A percentile compares a stretch with the other conserved stretches of the same genome.
phyloP scores from a whole-genome alignment of 2,113 vertebrate genomes.

The Lipophrys pholis region DNA sequence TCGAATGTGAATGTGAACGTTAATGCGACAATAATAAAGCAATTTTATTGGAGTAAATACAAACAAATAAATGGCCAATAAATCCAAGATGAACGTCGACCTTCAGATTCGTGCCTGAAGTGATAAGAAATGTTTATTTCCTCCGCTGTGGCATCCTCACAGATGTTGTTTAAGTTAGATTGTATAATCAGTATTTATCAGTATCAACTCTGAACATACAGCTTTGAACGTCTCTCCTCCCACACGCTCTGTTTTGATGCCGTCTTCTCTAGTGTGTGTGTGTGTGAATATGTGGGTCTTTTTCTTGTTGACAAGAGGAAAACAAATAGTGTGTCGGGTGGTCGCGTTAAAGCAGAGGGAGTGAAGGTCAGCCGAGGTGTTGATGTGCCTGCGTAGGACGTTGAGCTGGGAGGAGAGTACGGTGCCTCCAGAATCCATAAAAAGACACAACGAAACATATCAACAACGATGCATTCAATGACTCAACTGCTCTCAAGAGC shows the following conservation, averaged over 20 bases:
- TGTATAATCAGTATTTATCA: too few species aligned
- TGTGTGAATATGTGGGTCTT: neutral
- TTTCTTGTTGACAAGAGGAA: constrained; percentile 18
- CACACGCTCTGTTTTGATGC: neutral
- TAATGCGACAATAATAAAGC: too few species aligned
- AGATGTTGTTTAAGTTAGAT: too few species aligned
- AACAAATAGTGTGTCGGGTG: constrained; percentile 43
- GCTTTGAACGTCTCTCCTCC: neutral
- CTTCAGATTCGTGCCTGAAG: too few species aligned
- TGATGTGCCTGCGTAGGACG: constrained; percentile 11
- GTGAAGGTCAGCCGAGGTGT: constrained; percentile 40
- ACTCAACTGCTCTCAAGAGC: neutral
- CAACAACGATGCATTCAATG: neutral
- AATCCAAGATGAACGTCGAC: too few species aligned
- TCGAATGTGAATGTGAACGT: too few species aligned
- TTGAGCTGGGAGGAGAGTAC: constrained; percentile 12
- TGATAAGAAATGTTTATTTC: too few species aligned
- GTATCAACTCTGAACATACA: too few species aligned
- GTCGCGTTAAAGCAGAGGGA: constrained; percentile 28
- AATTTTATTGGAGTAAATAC: too few species aligned
- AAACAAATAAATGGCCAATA: too few species aligned
- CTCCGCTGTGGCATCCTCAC: too few species aligned
- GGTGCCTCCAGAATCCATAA: neutral
- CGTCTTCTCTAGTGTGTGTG: neutral
- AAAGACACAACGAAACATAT: neutral